Base-by-base conservation (phyloP, 2,797 vertebrate species). In the Cercopithecus mitis region DNA sequence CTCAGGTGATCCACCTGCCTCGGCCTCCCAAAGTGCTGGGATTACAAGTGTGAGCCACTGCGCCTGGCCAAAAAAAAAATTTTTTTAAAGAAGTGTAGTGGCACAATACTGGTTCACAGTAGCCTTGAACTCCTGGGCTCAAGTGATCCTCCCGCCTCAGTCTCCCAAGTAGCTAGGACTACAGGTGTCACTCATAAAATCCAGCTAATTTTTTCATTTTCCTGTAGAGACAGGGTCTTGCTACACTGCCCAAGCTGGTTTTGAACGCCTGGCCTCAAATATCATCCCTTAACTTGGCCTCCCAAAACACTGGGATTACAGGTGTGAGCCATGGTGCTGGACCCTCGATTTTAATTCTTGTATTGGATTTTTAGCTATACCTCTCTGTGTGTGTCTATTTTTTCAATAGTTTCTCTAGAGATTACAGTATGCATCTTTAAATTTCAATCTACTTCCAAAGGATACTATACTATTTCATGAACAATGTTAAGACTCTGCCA, bases 311-410 rank as follows among this genome's bases (percentile, higher is more conserved):
- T 39, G 9, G n/a, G n/a, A 72, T 24, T 72, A 72, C 1, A 22
- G 9, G 67, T 39, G 58, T 22, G n/a, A 72, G n/a, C 11, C 20
- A 72, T 0, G 9, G 36, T 0, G 0, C n/a, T 22, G n/a, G 36
- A 20, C n/a, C 67, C 67, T 76, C 12, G 67, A 45, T 12, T 47
- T 45, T 79, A 52, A 47, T 41, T 58, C 27, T 36, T 25, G 8
- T 39, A 58, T 20, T 45, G 33, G 39, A 50, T 58, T 79, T 94
- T 79, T 43, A 85, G 73, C 25, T 41, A 30, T 90, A 90, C 6
- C 36, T 72, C 85, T 58, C 39, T 79, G 39, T 43, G 20, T 83
- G 58, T 30, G 30, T 19, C 41, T 64, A 52, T 55, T 79, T 87
- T 70, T 50, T 52, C 45, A 76, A 50, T 11, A 39, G 33, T 67